phyloP scores from a whole-genome alignment of 2,797 vertebrate species.

The Platalea minor region DNA sequence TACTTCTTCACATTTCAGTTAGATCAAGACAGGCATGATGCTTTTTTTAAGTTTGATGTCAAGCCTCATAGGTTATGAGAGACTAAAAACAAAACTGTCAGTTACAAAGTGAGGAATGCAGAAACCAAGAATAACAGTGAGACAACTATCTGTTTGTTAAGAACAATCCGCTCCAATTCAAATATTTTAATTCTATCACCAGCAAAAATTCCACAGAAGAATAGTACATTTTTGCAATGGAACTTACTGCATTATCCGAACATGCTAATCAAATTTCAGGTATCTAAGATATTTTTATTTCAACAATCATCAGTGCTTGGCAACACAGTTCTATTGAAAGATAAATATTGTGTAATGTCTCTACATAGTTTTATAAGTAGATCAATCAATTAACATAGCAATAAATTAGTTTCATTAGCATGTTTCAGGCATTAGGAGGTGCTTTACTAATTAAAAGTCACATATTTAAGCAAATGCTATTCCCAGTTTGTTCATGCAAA shows the following conservation, averaged over 20 bases:
- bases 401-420: slow-evolving; percentile 55
- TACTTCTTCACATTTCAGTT: slow-evolving; percentile 21
- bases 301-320: slow-evolving; percentile 35
- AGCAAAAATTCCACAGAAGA: background rate
- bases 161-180: background rate
- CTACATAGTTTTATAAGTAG: background rate
- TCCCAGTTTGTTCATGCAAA: background rate
- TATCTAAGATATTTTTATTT: slow-evolving; percentile 15
- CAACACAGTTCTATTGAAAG: slow-evolving; percentile 3
- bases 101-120: background rate
- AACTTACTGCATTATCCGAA: background rate
- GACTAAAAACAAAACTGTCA: slow-evolving; percentile 9
- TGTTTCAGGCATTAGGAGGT: slow-evolving; percentile 29
- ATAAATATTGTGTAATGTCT: slow-evolving; percentile 46
- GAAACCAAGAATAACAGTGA: background rate
- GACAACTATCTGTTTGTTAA: background rate
- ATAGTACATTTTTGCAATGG: background rate
- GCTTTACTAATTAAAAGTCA: slow-evolving; percentile 44
- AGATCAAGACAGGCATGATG: slow-evolving; percentile 2
- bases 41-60: slow-evolving; percentile 12
- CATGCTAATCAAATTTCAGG: background rate
- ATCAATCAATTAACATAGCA: slow-evolving; percentile 39
- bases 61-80: background rate
- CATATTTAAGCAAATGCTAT: slow-evolving; percentile 24
- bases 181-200: background rate